Base-by-base conservation (phyloP, 2,888 invertebrate species). In the Cheilosia vulpina region DNA sequence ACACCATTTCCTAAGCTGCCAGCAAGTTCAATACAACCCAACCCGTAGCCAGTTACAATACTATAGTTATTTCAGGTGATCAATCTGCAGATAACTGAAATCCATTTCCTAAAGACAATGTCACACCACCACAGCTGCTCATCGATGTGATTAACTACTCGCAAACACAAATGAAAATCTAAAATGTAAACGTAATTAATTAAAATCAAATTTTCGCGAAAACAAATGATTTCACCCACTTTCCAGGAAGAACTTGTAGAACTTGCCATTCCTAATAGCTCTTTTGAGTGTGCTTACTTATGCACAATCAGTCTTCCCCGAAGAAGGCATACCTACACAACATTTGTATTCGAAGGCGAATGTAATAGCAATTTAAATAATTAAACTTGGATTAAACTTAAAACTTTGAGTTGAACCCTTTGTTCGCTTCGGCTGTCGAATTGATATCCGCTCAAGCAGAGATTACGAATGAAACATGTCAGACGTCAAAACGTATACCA, bases 291-390 rank as follows among this genome's bases (percentile, higher is more conserved):
- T 9, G 27, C 52, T 31, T 43, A 43, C 52, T 13, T 13, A 60
- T 62, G 62, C 19, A 21, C 15, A 62, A 52, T 62, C 72, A 62
- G 34, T 31, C 5, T 34, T 17, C 17, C n/a, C 34, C 9, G n/a
- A 34, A 6, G 31, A 53, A 4, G 13, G 41, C 31, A 57, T 24
- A 27, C 31, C 43, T 17, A n/a, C 9, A 47, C 2, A 7, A 5
- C 15, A 24, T 15, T 52, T 52, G 13, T 50, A 50, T 41, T 27
- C 41, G 45, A 63, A 55, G 31, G 21, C 38, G 53, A 71, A 58
- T 65, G 55, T 65, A 62, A 82, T 72, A 63, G 72, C 72, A 82
- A 82, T 77, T 77, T 82, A 60, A 66, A 82, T 82, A 82, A 82
- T 82, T 82, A 77, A 82, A 72, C 72, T 82, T 66, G 77, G 77